A percentile compares a stretch with the other conserved stretches of the same genome.
phyloP scores from a whole-genome alignment of 2,797 vertebrate genomes.

The Microchirus variegatus region DNA sequence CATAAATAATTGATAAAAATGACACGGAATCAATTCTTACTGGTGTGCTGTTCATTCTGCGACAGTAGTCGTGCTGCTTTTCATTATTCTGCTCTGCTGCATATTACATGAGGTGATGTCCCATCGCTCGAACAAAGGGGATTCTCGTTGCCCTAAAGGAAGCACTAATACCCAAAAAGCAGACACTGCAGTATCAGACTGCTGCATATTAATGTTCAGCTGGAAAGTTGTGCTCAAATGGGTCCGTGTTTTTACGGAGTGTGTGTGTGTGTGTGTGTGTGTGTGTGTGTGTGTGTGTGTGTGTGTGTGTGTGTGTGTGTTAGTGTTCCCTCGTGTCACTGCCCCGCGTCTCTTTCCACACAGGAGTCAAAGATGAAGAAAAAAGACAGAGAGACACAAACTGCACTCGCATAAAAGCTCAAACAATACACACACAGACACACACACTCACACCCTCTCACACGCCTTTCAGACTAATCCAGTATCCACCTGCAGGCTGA shows the following conservation, averaged over 20 bases:
- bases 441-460: conserved; percentile 1
- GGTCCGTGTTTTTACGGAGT: conserved; percentile 11
- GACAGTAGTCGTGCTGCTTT: conserved; percentile 33
- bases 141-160: conserved; percentile 51
- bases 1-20: conserved; percentile 52
- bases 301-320: too few species aligned
- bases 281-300: neutral
- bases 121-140: conserved; percentile 55
- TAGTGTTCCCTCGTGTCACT: neutral
- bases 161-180: conserved; percentile 48
- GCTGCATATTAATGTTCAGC: conserved; percentile 52
- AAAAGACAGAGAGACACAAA: conserved; percentile 13
- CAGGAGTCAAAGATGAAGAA: conserved; percentile 21
- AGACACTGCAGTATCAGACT: conserved; percentile 38
- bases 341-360: conserved; percentile 10
- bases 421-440: neutral
- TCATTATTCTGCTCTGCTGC: conserved; percentile 55
- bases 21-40: conserved; percentile 57
- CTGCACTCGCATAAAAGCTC: neutral
- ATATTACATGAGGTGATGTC: conserved; percentile 65
- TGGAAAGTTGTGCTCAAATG: conserved; percentile 43
- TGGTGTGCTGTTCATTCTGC: conserved; percentile 39
- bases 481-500: conserved; percentile 50
- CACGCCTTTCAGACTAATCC: conserved; percentile 45
- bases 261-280: neutral